Percentiles rank a stretch among this genome's conserved stretches.
Evolutionary conservation across 2,113 vertebrate species (phyloP).

Genomic region (Spermophilus dauricus): DNA sequence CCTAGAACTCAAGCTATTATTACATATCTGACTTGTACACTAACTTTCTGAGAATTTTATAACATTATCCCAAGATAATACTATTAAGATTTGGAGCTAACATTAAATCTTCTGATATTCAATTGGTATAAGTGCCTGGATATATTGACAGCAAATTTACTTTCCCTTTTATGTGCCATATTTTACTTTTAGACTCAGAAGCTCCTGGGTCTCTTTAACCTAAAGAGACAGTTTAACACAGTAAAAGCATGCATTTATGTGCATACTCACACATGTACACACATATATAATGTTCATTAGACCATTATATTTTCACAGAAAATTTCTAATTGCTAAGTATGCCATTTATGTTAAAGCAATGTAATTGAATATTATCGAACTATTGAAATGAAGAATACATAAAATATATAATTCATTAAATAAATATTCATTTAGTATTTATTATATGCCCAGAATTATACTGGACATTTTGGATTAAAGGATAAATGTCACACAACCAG

Average conservation of each 20-base stretch:
- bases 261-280: neutral
- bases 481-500: constrained; percentile 27
- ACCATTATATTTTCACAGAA: constrained; percentile 2
- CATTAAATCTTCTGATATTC: neutral
- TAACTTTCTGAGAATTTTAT: constrained; percentile 35
- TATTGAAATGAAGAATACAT: neutral
- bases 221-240: neutral
- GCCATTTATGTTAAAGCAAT: neutral
- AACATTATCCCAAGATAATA: neutral
- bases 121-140: neutral
- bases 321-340: constrained; percentile 5
- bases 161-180: neutral
- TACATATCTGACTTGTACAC: neutral
- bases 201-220: neutral
- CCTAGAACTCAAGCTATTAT: neutral
- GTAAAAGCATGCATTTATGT: neutral
- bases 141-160: neutral
- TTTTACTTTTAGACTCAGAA: constrained; percentile 32
- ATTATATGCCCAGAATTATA: neutral
- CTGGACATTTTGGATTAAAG: neutral
- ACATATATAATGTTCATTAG: neutral
- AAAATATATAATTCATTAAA: neutral
- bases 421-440: constrained; percentile 14
- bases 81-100: neutral
- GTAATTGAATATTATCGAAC: neutral